phyloP scores from a whole-genome alignment of 64 coral and sea anemone genomes.

The Trachythela sp. region DNA sequence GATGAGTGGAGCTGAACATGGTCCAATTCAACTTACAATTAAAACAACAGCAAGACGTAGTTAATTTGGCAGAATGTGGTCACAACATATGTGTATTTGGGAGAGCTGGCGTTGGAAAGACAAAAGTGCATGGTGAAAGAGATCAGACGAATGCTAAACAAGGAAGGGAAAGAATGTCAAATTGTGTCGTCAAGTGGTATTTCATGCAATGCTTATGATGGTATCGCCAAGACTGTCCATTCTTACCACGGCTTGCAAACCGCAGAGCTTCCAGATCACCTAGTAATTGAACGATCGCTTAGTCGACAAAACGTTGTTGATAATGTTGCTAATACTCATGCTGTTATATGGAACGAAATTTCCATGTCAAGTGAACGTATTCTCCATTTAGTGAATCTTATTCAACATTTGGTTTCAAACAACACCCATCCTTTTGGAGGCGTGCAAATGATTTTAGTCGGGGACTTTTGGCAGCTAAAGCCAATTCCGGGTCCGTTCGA shows the following conservation, averaged over 20 bases:
- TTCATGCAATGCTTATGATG: constrained; percentile 17
- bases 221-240: constrained; percentile 3
- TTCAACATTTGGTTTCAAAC: background rate
- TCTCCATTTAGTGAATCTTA: background rate
- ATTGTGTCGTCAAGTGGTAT: constrained; percentile 47
- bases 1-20: no score
- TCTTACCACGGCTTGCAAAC: constrained; percentile 28
- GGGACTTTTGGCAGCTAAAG: background rate
- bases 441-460: background rate
- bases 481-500: background rate
- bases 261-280: constrained; percentile 15
- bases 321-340: background rate
- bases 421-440: background rate
- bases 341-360: constrained; percentile 29
- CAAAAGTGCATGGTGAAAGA: constrained; percentile 9
- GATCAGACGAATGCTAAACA: background rate
- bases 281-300: background rate
- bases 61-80: background rate
- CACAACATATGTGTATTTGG: constrained; percentile 35
- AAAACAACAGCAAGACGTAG: background rate
- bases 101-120: constrained; percentile 32
- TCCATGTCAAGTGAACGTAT: constrained; percentile 31
- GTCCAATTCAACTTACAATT: background rate
- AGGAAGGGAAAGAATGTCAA: background rate
- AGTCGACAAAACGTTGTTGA: background rate